These are phyloP conservation scores for Rhodophaea formosa DNA, from an alignment of 2,888 invertebrate genomes.

Conservation along the genomic window DNA sequence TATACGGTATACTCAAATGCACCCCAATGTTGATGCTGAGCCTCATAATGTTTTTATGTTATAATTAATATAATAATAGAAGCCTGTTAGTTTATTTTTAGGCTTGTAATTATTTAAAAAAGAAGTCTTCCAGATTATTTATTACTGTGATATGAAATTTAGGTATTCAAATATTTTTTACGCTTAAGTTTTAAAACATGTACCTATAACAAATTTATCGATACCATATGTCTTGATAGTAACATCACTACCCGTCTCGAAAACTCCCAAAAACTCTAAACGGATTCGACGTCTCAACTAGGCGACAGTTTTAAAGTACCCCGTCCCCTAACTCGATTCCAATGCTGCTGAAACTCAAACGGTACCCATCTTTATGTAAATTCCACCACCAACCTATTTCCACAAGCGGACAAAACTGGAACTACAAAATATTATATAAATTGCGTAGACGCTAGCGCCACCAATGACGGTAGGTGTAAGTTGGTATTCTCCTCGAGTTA, in stretches of 20 bases:
- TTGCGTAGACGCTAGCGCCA: conserved; percentile 23
- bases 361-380: conserved; percentile 76
- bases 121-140: too few species aligned
- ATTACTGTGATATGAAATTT: too few species aligned
- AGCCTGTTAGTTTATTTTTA: too few species aligned
- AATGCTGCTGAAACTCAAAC: conserved; percentile 64
- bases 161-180: too few species aligned
- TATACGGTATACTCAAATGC: too few species aligned
- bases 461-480: conserved; percentile 32
- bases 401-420: conserved; percentile 38
- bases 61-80: too few species aligned
- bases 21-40: too few species aligned
- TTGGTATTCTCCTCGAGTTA: conserved; percentile 38
- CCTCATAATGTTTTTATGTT: too few species aligned
- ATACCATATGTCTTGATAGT: conserved; percentile 1
- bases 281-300: conserved; percentile 77
- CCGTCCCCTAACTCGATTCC: conserved; percentile 73
- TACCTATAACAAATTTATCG: too few species aligned
- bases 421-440: conserved; percentile 27
- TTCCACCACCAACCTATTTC: conserved; percentile 53
- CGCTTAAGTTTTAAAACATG: too few species aligned
- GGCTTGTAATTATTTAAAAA: too few species aligned
- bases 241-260: conserved; percentile 38
- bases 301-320: conserved; percentile 80
- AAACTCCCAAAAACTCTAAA: conserved; percentile 70